These are phyloP conservation scores for Aldrovandia affinis DNA, from an alignment of 2,797 vertebrate species.

Conservation along the genomic window DNA sequence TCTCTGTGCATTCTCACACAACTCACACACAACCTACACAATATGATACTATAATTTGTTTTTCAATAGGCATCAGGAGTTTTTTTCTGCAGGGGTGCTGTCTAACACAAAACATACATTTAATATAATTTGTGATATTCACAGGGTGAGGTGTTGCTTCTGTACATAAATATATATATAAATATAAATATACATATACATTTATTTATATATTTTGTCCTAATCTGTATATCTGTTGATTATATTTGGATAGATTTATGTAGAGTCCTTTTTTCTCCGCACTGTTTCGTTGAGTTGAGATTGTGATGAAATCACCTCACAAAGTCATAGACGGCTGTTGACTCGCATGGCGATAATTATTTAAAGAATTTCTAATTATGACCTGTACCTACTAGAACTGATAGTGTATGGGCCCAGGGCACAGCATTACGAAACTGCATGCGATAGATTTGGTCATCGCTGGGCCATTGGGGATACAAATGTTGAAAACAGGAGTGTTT, in stretches of 20 bases:
- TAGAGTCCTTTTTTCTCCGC: slow-evolving; percentile 58
- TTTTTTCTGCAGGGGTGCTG: slow-evolving; percentile 45
- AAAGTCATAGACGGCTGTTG: slow-evolving; percentile 57
- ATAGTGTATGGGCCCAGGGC: slow-evolving; percentile 59
- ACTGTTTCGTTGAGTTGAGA: slow-evolving; percentile 64
- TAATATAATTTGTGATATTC: slow-evolving; percentile 70
- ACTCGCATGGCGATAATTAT: slow-evolving; percentile 71
- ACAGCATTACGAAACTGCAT: slow-evolving; percentile 61
- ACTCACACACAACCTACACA: slow-evolving; percentile 17
- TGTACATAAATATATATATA: slow-evolving; percentile 72
- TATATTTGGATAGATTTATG: slow-evolving; percentile 75
- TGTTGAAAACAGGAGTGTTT: slow-evolving; percentile 47
- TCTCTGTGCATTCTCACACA: slow-evolving; percentile 10
- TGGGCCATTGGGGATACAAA: slow-evolving; percentile 45
- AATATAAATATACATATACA: slow-evolving; percentile 56
- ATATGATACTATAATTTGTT: slow-evolving; percentile 32
- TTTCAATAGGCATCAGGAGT: slow-evolving; percentile 48
- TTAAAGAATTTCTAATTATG: slow-evolving; percentile 63
- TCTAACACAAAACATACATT: slow-evolving; percentile 57
- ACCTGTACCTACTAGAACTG: slow-evolving; percentile 46
- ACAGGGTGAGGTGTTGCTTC: slow-evolving; percentile 67
- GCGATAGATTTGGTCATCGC: slow-evolving; percentile 48
- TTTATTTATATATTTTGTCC: slow-evolving; percentile 76
- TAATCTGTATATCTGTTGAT: slow-evolving; percentile 74
- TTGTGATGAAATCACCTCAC: slow-evolving; percentile 49